These are phyloP conservation scores for Acanthiza pusilla DNA, from an alignment of 2,797 vertebrate genomes.

Conservation along the genomic window DNA sequence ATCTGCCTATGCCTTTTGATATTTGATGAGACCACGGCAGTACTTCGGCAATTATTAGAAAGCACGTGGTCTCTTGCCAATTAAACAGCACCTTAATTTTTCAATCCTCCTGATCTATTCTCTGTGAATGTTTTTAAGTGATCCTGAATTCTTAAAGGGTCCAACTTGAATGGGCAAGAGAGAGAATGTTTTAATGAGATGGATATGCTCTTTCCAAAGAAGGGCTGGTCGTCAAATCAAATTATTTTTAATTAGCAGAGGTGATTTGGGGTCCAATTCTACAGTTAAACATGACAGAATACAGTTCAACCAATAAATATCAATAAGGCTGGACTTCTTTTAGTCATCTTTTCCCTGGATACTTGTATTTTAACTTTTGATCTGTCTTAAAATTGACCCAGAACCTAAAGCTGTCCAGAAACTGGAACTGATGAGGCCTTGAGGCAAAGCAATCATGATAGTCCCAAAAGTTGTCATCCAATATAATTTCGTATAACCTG, in stretches of 20 bases:
- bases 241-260: background rate
- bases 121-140: background rate
- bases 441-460: background rate
- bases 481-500: background rate
- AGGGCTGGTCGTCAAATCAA: background rate
- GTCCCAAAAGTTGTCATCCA: background rate
- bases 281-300: background rate
- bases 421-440: background rate
- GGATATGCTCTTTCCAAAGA: background rate
- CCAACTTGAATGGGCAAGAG: background rate
- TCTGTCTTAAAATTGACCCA: background rate
- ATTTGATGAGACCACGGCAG: background rate
- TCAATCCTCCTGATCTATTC: background rate
- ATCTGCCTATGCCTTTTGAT: background rate
- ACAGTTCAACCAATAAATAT: background rate
- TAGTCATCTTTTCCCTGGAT: background rate
- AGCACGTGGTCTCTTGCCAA: background rate
- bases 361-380: background rate
- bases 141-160: background rate
- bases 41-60: background rate
- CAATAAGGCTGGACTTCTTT: background rate
- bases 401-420: background rate
- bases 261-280: background rate
- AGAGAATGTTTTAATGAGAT: background rate
- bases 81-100: background rate